Percentiles rank a stretch among this genome's conserved stretches.
Conservation (phyloP, 1,140 invertebrate species). For the Euura saliciscinereae region DNA sequence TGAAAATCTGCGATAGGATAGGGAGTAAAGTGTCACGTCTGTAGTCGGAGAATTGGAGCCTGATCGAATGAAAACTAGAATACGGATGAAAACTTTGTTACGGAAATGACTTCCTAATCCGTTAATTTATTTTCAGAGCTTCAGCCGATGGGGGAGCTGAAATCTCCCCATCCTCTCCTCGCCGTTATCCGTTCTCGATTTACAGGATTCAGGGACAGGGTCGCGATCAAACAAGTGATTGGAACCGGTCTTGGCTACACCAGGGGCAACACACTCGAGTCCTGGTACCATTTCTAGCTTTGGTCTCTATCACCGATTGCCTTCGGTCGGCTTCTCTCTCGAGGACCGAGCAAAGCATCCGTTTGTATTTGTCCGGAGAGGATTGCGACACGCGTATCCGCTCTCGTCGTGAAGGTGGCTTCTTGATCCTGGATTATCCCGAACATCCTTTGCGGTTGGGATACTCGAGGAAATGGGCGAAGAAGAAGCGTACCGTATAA, state of each 20-base stretch:
- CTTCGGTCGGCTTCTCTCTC: background rate
- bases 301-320: background rate
- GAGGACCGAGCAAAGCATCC: too few species aligned
- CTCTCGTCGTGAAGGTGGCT: background rate
- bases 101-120: background rate
- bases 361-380: conserved; percentile 1
- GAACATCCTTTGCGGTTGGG: background rate
- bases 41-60: too few species aligned
- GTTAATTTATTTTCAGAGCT: background rate
- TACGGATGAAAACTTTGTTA: background rate
- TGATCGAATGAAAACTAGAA: background rate
- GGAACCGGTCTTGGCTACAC: background rate
- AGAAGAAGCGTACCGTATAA: too few species aligned
- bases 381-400: conserved; percentile 2
- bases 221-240: background rate
- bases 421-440: conserved; percentile 6
- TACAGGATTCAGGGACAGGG: background rate
- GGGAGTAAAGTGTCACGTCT: too few species aligned
- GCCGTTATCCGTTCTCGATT: background rate
- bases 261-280: background rate
- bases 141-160: background rate
- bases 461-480: background rate
- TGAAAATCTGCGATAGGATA: too few species aligned
- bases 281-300: background rate
- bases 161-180: background rate